These are phyloP conservation scores for Drosophila hamatofila DNA, from an alignment of 2,888 invertebrate species.

Conservation along the genomic window DNA sequence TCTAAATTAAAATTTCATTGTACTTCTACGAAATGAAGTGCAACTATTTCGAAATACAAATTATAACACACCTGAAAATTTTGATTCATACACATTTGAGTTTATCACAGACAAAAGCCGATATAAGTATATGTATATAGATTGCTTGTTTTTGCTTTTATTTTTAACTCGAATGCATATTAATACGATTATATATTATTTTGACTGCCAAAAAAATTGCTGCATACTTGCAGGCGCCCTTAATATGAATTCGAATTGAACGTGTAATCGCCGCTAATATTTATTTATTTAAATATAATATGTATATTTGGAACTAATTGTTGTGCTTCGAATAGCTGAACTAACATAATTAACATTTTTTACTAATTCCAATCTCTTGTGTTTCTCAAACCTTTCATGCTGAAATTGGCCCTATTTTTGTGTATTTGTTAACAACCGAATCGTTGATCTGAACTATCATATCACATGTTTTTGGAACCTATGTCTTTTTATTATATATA, in stretches of 20 bases:
- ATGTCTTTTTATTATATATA: neutral
- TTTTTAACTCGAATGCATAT: constrained; percentile 30
- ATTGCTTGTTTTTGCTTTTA: neutral
- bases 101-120: neutral
- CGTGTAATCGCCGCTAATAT: no score
- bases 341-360: constrained; percentile 32
- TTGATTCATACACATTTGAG: neutral
- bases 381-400: constrained; percentile 62
- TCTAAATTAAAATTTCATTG: neutral
- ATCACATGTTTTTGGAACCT: constrained; percentile 11
- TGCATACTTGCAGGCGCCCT: constrained; percentile 39
- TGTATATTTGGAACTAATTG: constrained; percentile 12
- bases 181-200: constrained; percentile 7
- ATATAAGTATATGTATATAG: neutral
- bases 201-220: neutral
- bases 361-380: constrained; percentile 60
- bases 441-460: constrained; percentile 22
- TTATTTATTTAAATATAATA: neutral
- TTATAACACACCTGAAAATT: neutral
- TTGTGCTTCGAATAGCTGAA: constrained; percentile 30
- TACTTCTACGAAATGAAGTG: neutral
- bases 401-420: constrained; percentile 52
- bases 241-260: constrained; percentile 8
- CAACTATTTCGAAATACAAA: constrained; percentile 3
- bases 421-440: constrained; percentile 23